Evolutionary conservation across 2,888 invertebrate species (phyloP).

Genomic region (Venusia cambrica): DNA sequence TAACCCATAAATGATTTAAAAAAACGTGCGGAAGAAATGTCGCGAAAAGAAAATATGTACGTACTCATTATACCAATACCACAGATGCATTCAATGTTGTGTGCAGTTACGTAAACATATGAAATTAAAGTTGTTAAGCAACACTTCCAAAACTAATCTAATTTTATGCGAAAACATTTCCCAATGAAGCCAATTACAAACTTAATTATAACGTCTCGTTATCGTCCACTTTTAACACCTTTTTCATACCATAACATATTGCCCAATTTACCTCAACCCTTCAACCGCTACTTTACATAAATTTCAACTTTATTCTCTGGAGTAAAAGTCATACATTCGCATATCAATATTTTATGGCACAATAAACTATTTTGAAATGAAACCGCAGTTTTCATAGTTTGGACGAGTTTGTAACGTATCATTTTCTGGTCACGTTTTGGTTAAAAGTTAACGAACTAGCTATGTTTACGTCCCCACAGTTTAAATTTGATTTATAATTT

Average conservation of each 20-base stretch:
- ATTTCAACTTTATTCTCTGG: conserved; percentile 4
- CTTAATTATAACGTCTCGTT: conserved; percentile 18
- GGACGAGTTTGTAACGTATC: conserved; percentile 40
- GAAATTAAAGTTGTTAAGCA: no score
- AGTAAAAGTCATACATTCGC: conserved; percentile 2
- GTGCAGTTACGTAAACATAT: no score
- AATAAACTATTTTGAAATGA: conserved; percentile 32
- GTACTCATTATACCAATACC: no score
- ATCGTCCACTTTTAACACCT: conserved; percentile 29
- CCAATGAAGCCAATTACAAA: conserved; percentile 12
- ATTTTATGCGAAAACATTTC: background rate
- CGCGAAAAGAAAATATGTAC: no score
- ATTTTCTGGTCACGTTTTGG: conserved; percentile 42
- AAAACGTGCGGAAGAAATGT: no score
- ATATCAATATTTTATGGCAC: conserved; percentile 10
- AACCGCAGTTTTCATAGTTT: conserved; percentile 39
- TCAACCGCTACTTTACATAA: background rate
- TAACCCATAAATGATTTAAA: no score
- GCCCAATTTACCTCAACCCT: conserved; percentile 16
- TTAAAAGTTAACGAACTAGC: conserved; percentile 31
- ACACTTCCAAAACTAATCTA: background rate
- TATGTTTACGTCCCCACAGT: conserved; percentile 20
- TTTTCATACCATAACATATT: conserved; percentile 19
- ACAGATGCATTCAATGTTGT: no score
- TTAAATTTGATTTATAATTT: conserved; percentile 19